A percentile compares a stretch with the other conserved stretches of the same genome.
Conservation (phyloP, 30 jellyfish, hydroid and myxozoan species). For the Rhopilema esculentum region DNA sequence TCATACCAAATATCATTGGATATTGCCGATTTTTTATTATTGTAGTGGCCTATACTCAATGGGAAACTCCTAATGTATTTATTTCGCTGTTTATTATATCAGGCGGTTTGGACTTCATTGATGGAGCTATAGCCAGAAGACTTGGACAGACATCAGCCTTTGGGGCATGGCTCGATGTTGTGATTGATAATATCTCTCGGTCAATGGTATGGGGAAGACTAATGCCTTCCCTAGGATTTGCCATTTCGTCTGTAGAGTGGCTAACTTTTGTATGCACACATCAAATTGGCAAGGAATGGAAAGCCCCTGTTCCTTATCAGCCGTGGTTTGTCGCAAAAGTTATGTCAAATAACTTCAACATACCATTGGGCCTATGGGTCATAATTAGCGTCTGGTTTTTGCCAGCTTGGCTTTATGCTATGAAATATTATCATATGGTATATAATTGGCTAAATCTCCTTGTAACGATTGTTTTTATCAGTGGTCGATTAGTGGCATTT, state of each 20-base stretch:
- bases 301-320: conserved; percentile 28
- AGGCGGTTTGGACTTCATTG: conserved; percentile 63
- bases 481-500: conserved; percentile 45
- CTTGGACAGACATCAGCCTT: conserved; percentile 70
- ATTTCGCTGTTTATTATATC: conserved; percentile 34
- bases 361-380: conserved; percentile 57
- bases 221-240: conserved; percentile 64
- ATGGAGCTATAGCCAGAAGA: conserved; percentile 82
- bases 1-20: conserved; percentile 65
- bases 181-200: conserved; percentile 72
- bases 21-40: conserved; percentile 20
- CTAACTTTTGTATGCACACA: conserved; percentile 82
- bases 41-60: conserved; percentile 1
- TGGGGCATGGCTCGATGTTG: conserved; percentile 93
- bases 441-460: neutral
- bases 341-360: conserved; percentile 59
- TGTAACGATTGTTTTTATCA: conserved; percentile 1
- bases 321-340: conserved; percentile 47
- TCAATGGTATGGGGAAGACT: conserved; percentile 75
- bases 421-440: neutral
- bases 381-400: conserved; percentile 65
- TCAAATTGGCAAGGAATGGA: conserved; percentile 76
- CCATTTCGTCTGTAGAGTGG: conserved; percentile 77
- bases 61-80: conserved; percentile 42
- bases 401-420: conserved; percentile 69